phyloP scores from a whole-genome alignment of 2,888 invertebrate species.

The Dioctria linearis region DNA sequence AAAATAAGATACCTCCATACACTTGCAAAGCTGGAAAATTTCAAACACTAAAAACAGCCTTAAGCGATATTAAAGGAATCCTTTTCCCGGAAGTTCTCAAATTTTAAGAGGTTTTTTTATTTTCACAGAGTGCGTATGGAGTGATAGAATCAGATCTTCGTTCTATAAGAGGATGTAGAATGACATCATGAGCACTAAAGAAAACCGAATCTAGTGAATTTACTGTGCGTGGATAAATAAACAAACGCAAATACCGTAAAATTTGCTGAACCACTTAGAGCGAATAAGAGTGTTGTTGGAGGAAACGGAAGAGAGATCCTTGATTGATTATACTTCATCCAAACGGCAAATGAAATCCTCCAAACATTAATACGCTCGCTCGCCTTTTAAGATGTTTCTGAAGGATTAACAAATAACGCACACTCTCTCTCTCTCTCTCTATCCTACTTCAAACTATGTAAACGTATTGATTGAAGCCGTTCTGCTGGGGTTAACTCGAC shows the following conservation, averaged over 20 bases:
- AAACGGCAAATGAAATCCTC: background rate
- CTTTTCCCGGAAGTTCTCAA: no score
- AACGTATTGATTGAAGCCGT: background rate
- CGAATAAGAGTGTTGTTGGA: background rate
- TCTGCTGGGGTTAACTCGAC: background rate
- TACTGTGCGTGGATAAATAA: no score
- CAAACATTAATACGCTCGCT: background rate
- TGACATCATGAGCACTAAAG: no score
- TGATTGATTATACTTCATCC: conserved; percentile 2
- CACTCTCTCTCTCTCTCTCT: background rate
- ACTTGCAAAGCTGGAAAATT: no score
- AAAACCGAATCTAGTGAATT: background rate
- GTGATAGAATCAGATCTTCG: no score
- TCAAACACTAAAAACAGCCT: no score
- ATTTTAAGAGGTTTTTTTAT: no score
- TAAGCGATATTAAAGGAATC: no score
- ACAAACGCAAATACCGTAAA: background rate
- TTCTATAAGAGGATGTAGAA: no score
- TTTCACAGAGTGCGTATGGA: no score
- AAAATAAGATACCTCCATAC: no score
- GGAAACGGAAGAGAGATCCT: background rate
- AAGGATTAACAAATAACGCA: background rate
- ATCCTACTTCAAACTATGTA: background rate
- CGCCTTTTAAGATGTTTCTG: background rate
- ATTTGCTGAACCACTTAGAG: background rate